These are phyloP conservation scores for Eudemis profundana DNA, from an alignment of 2,888 invertebrate species.

Conservation along the genomic window DNA sequence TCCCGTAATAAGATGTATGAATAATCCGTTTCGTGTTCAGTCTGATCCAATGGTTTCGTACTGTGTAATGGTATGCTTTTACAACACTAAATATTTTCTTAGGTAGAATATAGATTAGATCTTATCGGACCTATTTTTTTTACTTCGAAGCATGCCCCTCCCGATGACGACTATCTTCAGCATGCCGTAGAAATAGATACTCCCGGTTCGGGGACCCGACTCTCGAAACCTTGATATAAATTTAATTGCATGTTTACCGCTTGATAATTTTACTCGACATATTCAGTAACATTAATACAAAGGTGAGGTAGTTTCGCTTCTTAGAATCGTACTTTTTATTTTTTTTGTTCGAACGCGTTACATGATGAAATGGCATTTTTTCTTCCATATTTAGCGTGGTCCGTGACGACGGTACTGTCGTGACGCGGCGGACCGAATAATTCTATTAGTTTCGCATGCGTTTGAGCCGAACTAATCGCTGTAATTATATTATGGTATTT, in stretches of 20 bases:
- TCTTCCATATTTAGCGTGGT: conserved; percentile 20
- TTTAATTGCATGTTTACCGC: conserved; percentile 78
- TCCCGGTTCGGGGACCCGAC: conserved; percentile 54
- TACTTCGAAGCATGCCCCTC: conserved; percentile 72
- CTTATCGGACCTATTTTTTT: conserved; percentile 59
- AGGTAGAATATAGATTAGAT: conserved; percentile 69
- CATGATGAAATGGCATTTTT: conserved; percentile 10
- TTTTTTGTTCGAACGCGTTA: conserved; percentile 25
- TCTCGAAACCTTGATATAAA: conserved; percentile 57
- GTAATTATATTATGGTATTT: conserved; percentile 25
- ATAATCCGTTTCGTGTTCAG: conserved; percentile 50
- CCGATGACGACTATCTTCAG: conserved; percentile 63
- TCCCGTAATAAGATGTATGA: not conserved
- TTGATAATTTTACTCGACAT: conserved; percentile 56
- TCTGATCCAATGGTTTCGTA: conserved; percentile 64
- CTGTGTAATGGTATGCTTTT: conserved; percentile 65
- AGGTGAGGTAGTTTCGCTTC: conserved; percentile 40
- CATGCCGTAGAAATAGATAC: conserved; percentile 75
- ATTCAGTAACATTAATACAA: conserved; percentile 18
- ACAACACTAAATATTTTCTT: conserved; percentile 65
- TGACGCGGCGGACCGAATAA: not conserved
- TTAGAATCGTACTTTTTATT: conserved; percentile 21
- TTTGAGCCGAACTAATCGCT: conserved; percentile 33
- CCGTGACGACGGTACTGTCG: conserved; percentile 12
- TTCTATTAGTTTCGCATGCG: conserved; percentile 35